Conservation (phyloP, 2,797 vertebrate genomes). For the Phoebastria nigripes region DNA sequence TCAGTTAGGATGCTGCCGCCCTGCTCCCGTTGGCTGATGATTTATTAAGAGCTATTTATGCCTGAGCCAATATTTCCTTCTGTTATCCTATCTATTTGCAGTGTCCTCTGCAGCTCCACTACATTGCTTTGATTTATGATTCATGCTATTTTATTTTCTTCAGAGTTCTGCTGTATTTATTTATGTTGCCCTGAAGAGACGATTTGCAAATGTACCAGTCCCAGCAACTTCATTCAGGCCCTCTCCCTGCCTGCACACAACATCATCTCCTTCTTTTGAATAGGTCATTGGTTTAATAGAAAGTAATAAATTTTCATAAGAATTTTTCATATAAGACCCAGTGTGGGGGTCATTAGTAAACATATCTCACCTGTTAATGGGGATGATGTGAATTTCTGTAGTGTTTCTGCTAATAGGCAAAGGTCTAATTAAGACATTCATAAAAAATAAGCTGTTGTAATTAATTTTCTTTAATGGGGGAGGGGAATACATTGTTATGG, state of each 20-base stretch:
- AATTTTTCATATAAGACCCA: not conserved
- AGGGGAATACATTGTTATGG: not conserved
- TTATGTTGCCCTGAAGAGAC: slow-evolving; percentile 29
- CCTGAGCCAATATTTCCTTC: slow-evolving; percentile 59
- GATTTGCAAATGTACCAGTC: slow-evolving; percentile 7
- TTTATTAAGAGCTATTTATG: slow-evolving; percentile 67
- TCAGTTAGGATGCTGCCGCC: not conserved
- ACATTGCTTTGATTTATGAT: slow-evolving; percentile 50
- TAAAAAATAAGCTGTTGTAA: not conserved
- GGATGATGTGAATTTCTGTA: not conserved
- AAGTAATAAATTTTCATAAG: slow-evolving; percentile 6
- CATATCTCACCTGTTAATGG: slow-evolving; percentile 4
- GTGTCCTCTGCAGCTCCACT: slow-evolving; percentile 34
- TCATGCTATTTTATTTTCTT: slow-evolving; percentile 33
- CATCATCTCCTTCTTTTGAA: slow-evolving; percentile 23
- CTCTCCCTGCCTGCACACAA: not conserved
- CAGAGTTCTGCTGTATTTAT: slow-evolving; percentile 30
- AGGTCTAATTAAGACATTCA: not conserved
- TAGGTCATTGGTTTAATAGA: slow-evolving; percentile 21
- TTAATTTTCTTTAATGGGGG: not conserved
- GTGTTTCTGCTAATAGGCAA: not conserved
- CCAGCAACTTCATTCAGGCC: not conserved
- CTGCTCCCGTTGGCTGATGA: not conserved
- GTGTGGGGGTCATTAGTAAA: not conserved
- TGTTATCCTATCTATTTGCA: slow-evolving; percentile 46